Evolutionary conservation across 2,113 vertebrate species (phyloP), one percentile per base, ranked within the genome.

Genomic region (Athene cunicularia): DNA sequence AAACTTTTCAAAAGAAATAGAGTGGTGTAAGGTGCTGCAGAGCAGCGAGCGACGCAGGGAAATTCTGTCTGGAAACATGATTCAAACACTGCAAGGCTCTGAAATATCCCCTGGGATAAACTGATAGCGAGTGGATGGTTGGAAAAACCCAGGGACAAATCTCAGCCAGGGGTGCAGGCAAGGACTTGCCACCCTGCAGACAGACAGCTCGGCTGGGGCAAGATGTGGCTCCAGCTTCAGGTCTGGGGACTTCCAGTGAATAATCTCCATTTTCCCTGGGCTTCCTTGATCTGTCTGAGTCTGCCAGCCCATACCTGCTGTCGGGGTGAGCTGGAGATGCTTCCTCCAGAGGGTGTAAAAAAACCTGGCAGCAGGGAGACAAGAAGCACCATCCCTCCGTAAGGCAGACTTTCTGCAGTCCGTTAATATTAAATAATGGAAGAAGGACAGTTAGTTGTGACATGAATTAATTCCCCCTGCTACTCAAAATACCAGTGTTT

Each of bases 1-100:
- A 68, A 50, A 12, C 1, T 85, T 84, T 68, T 56, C 27, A 1
- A 7, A 24, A 63, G 32, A 56, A 64, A 11, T 13, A 20, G 55
- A 56, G 14, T 0, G 15, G 55, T 14, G 9, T 39, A 6, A 45
- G 53, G 22, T 1, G 6, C 19, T 21, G 77, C 26, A 5, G 24
- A 53, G 8, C 53, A 26, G 23, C 1, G 1, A 62, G 58, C 0
- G 0, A 2, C 0, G 2, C 1, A 9, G 85, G 86, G 53, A 60
- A 76, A 68, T 86, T 89, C 75, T 76, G 81, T 2, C 62, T 70
- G 33, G 62, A 33, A 66, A 68, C 8, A 3, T 1, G 71, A 45
- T 9, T 27, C 0, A 1, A 18, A 13, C 16, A 3, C 60, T 8
- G 0, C 39, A 10, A 17, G 37, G 83, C 66, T 77, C 47, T 27